Evolutionary conservation across 2,113 vertebrate species (phyloP).

Genomic region (Bufo gargarizans): DNA sequence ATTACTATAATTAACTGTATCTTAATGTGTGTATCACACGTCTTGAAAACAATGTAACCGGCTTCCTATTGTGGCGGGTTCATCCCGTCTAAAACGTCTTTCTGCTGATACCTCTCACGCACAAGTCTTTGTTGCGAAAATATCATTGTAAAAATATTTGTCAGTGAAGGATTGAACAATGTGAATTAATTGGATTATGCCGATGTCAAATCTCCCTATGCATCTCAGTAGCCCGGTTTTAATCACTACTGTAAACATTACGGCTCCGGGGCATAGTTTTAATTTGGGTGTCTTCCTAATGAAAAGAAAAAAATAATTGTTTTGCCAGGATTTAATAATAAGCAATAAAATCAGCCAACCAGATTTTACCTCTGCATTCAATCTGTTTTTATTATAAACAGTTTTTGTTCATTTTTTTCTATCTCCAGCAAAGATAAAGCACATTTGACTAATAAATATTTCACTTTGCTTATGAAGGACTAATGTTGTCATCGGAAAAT

Average conservation of each 20-base stretch:
- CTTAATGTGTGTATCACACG: constrained; percentile 76
- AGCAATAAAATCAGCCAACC: constrained; percentile 97
- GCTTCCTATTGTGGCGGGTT: constrained; percentile 70
- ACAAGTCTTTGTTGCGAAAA: constrained; percentile 79
- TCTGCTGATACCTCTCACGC: constrained; percentile 76
- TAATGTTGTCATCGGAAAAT: constrained; percentile 93
- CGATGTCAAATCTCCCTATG: constrained; percentile 93
- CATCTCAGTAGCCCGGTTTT: constrained; percentile 97
- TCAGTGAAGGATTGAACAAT: constrained; percentile 89
- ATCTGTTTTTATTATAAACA: constrained; percentile 90
- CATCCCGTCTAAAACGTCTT: constrained; percentile 71
- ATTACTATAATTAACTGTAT: constrained; percentile 80
- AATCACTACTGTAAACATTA: constrained; percentile 95
- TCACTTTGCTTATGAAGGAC: constrained; percentile 90
- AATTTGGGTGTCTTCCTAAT: constrained; percentile 96
- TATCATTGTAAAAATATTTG: constrained; percentile 88
- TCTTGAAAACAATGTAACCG: constrained; percentile 71
- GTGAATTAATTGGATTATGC: constrained; percentile 98
- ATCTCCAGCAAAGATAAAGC: constrained; percentile 81
- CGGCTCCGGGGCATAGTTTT: constrained; percentile 92
- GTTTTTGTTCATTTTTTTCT: constrained; percentile 82
- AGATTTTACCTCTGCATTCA: constrained; percentile 88
- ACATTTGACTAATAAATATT: constrained; percentile 93
- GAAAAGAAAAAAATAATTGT: constrained; percentile 94
- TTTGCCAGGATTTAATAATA: constrained; percentile 98